Percentiles rank a stretch among this genome's conserved stretches.
Conservation (phyloP, 1,140 invertebrate species). For the Drosophila lacteicornis region DNA sequence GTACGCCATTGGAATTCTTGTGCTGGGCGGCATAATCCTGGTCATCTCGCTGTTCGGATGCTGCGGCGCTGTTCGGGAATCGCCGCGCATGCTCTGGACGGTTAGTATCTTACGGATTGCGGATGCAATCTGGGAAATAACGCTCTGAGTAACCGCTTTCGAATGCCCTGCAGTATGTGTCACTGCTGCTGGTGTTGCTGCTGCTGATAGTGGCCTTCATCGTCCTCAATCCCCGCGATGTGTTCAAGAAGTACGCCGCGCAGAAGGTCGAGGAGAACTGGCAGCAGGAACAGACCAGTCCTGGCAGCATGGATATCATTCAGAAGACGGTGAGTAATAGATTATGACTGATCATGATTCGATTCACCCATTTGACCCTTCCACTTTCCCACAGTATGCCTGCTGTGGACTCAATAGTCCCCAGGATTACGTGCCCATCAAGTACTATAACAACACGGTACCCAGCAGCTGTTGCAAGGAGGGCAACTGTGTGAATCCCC, state of each 20-base stretch:
- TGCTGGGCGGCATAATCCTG: slow-evolving; percentile 90
- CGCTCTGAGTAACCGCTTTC: slow-evolving; percentile 7
- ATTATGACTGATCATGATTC: neutral
- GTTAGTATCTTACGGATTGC: slow-evolving; percentile 85
- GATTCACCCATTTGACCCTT: neutral
- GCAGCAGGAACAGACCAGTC: slow-evolving; percentile 56
- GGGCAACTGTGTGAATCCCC: slow-evolving; percentile 67
- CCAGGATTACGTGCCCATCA: slow-evolving; percentile 84
- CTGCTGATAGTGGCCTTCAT: slow-evolving; percentile 61
- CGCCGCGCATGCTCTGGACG: slow-evolving; percentile 92
- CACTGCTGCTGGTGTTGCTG: slow-evolving; percentile 62
- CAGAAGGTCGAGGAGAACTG: slow-evolving; percentile 63
- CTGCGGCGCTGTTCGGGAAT: slow-evolving; percentile 92
- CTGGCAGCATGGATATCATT: slow-evolving; percentile 71
- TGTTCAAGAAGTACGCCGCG: slow-evolving; percentile 69
- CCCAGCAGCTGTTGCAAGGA: slow-evolving; percentile 85
- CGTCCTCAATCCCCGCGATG: slow-evolving; percentile 52
- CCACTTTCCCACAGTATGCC: slow-evolving; percentile 85
- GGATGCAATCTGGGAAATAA: neutral
- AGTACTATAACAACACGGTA: slow-evolving; percentile 56
- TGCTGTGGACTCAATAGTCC: slow-evolving; percentile 88
- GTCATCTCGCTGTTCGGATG: slow-evolving; percentile 93
- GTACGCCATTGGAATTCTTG: slow-evolving; percentile 87
- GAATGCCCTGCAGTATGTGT: slow-evolving; percentile 57
- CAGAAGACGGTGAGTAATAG: slow-evolving; percentile 56